A percentile compares a stretch with the other conserved stretches of the same genome.
Conservation (phyloP, 2,888 invertebrate species). For the Drosophila prostipennis region DNA sequence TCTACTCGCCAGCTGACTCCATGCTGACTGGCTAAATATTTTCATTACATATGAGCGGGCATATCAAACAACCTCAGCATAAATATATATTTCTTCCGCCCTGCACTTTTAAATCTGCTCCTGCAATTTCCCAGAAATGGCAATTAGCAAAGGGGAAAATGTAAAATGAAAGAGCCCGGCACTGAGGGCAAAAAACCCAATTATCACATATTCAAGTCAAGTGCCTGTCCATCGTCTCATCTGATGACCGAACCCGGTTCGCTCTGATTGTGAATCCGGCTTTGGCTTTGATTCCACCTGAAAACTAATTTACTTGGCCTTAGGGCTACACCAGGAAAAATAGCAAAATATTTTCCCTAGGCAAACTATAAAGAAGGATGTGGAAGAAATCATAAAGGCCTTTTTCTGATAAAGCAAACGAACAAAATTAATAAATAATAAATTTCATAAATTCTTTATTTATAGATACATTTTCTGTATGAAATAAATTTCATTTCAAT, state of each 20-base stretch:
- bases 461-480: no score
- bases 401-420: no score
- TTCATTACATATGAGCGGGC: constrained; percentile 7
- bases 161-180: constrained; percentile 12
- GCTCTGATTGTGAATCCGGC: constrained; percentile 18
- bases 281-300: constrained; percentile 37
- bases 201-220: constrained; percentile 64
- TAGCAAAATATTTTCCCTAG: neutral
- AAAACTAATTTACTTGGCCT: constrained; percentile 37
- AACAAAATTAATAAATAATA: no score
- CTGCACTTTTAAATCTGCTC: constrained; percentile 7
- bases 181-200: constrained; percentile 57
- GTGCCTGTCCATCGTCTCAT: constrained; percentile 29
- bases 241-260: constrained; percentile 1
- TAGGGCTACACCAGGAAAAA: constrained; percentile 13
- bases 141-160: constrained; percentile 32
- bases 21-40: constrained; percentile 20
- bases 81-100: constrained; percentile 13
- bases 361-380: neutral
- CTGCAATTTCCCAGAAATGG: constrained; percentile 29
- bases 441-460: no score
- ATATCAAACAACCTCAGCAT: constrained; percentile 15
- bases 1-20: constrained; percentile 5
- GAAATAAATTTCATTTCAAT: no score
- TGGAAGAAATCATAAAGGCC: neutral